A percentile compares a stretch with the other conserved stretches of the same genome.
These are phyloP conservation scores for Perca fluviatilis DNA, from an alignment of 2,113 vertebrate species.

Conservation along the genomic window DNA sequence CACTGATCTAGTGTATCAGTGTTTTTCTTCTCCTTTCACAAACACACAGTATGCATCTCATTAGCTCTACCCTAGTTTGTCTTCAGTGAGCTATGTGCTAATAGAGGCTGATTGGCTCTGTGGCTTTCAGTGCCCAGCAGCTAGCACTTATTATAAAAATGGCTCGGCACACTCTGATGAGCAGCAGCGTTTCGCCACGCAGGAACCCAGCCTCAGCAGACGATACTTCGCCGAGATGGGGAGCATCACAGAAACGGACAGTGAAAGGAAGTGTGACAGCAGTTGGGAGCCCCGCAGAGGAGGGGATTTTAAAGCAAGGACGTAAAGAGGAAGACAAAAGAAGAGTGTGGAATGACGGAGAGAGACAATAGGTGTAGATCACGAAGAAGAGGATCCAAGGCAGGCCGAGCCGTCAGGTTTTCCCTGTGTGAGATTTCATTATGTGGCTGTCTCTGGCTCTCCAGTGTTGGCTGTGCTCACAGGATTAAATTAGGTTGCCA, in stretches of 20 bases:
- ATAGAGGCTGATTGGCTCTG: slow-evolving; percentile 55
- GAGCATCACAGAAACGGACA: slow-evolving; percentile 4
- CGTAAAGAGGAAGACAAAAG: slow-evolving; percentile 30
- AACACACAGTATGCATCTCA: slow-evolving; percentile 54
- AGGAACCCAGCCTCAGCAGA: slow-evolving; percentile 11
- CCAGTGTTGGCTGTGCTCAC: slow-evolving; percentile 46
- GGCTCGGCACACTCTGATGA: slow-evolving; percentile 50
- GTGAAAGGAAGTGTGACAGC: slow-evolving; percentile 18
- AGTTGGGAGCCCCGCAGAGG: background rate
- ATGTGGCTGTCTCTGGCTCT: slow-evolving; percentile 62
- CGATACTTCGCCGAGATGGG: background rate
- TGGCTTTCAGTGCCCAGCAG: slow-evolving; percentile 48
- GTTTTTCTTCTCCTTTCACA: slow-evolving; percentile 17
- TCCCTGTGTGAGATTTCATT: slow-evolving; percentile 72
- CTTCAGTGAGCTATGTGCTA: slow-evolving; percentile 55
- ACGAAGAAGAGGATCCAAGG: slow-evolving; percentile 43
- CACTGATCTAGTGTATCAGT: background rate
- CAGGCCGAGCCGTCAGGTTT: slow-evolving; percentile 63
- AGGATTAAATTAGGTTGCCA: slow-evolving; percentile 72
- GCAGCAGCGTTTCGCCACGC: background rate
- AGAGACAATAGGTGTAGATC: slow-evolving; percentile 51
- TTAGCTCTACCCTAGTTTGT: slow-evolving; percentile 52
- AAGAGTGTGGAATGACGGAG: background rate
- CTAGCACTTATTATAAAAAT: slow-evolving; percentile 68
- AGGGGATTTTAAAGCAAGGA: slow-evolving; percentile 16